Evolutionary conservation across 2,888 invertebrate species (phyloP), one percentile per base, ranked within the genome.

Genomic region (Salpingus planirostris): DNA sequence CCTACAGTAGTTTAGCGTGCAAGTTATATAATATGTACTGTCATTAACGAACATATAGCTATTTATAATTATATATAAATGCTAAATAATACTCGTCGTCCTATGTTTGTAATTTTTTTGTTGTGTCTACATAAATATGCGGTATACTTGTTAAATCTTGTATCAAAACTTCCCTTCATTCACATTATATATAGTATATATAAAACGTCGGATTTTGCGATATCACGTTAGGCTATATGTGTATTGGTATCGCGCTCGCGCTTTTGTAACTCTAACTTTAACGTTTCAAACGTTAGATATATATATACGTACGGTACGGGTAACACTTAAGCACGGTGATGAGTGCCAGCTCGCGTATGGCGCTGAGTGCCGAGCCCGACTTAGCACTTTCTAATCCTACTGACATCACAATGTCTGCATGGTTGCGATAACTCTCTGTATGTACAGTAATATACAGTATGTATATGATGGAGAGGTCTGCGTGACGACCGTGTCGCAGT

Each of bases 161-260:
- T 64, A 64, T 63, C 62, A 64, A 64, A 64, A 64, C 59, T 60
- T 58, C 52, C 60, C 60, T 52, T 48, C 61, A 52, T 55, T 61
- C 59, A 55, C 52, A 57, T 57, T 51, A 54, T 54, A 50, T 53
- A 46, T 53, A n/a, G n/a, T n/a, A n/a, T 48, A 53, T 60, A 61
- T 61, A 61, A 60, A 62, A 62, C 56, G 55, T 59, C 54, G 53
- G 52, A 46, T 55, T 54, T 57, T 56, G 57, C 59, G 55, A 59
- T 62, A 63, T 64, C 60, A 62, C 59, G 55, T 60, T 61, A 59
- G 56, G 56, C 53, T 59, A 54, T 55, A 44, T 44, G n/a, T n/a
- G 36, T 44, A 38, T 47, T 41, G 40, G 40, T 44, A 45, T 45
- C 45, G 43, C 44, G 39, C 43, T 45, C 42, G 43, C 39, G 39